A percentile compares a stretch with the other conserved stretches of the same genome.
These are phyloP conservation scores for Pagetopsis macropterus DNA, from an alignment of 2,797 vertebrate species.

Conservation along the genomic window DNA sequence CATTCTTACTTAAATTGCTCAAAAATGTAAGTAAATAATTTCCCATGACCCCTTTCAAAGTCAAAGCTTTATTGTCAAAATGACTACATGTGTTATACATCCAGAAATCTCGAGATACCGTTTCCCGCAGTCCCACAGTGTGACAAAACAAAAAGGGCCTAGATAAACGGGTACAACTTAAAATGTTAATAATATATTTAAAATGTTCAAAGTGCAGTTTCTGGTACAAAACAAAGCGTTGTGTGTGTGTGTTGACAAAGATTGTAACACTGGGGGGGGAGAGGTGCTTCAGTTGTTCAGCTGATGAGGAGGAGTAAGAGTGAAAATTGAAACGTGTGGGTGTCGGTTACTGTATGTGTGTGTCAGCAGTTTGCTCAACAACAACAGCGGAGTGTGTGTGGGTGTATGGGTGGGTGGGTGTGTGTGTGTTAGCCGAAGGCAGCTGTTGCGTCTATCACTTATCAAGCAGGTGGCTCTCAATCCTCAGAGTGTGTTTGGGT, in stretches of 20 bases:
- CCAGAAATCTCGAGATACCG: too few species aligned
- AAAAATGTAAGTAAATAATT: neutral
- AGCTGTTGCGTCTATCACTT: conserved; percentile 73
- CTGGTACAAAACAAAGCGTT: neutral
- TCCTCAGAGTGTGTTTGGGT: conserved; percentile 35
- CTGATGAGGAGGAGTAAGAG: conserved; percentile 15
- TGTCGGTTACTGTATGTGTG: conserved; percentile 6
- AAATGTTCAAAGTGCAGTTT: too few species aligned
- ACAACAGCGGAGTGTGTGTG: conserved; percentile 37
- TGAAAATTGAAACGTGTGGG: conserved; percentile 1
- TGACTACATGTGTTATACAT: too few species aligned
- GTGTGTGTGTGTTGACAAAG: neutral
- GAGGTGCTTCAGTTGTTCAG: conserved; percentile 20
- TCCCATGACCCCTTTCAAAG: neutral
- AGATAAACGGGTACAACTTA: too few species aligned
- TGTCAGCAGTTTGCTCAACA: conserved; percentile 58
- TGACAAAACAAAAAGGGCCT: too few species aligned
- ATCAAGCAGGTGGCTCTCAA: conserved; percentile 75
- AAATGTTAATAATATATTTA: too few species aligned
- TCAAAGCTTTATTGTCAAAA: too few species aligned
- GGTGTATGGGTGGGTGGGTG: conserved; percentile 5
- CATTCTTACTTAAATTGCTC: neutral
- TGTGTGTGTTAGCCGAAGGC: conserved; percentile 55
- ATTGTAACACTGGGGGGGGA: neutral
- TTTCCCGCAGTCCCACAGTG: too few species aligned